These are phyloP conservation scores for Piprites chloris DNA, from an alignment of 2,113 vertebrate genomes.

Conservation along the genomic window DNA sequence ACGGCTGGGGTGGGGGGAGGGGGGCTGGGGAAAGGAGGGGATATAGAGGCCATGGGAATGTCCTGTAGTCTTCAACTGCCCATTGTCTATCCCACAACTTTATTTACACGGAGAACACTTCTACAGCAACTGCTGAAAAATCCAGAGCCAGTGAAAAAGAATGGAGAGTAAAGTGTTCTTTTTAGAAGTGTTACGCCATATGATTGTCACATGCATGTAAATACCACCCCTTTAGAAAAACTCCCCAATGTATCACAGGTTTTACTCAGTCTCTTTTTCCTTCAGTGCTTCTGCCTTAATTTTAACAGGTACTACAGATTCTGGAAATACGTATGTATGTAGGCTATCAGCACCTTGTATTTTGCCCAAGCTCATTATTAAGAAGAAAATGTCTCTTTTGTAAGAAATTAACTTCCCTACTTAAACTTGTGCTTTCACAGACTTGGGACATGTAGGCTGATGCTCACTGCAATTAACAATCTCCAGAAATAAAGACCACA, in stretches of 20 bases:
- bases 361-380: neutral
- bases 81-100: neutral
- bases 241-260: accelerated
- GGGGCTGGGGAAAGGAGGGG: neutral
- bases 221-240: neutral
- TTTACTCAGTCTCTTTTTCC: neutral
- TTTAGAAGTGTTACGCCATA: neutral
- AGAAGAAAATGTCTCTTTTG: neutral
- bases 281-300: neutral
- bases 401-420: neutral
- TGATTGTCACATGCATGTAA: neutral
- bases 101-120: neutral
- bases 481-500: neutral
- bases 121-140: constrained; percentile 3
- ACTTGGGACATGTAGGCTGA: neutral
- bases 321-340: neutral
- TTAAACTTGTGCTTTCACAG: neutral
- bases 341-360: neutral
- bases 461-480: neutral
- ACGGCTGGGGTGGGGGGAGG: too few species aligned
- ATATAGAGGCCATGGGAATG: constrained; percentile 55
- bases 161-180: neutral
- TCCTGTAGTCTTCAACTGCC: neutral
- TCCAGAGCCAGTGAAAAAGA: neutral
- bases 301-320: neutral